Conservation (phyloP, 2,888 invertebrate species). For the Ochlodes sylvanus region DNA sequence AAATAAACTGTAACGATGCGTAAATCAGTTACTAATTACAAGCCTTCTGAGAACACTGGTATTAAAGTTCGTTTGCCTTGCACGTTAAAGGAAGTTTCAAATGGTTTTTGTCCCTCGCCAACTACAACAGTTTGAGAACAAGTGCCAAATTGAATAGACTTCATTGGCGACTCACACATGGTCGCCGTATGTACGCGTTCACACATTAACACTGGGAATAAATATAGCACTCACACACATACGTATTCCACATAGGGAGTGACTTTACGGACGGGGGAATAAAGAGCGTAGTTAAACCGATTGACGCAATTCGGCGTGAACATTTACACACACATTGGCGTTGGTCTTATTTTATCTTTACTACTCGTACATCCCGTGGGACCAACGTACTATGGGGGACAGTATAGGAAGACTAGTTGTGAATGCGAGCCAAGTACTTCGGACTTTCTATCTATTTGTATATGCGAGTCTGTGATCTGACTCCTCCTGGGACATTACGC, state of each 20-base stretch:
- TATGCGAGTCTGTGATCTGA: slow-evolving; percentile 53
- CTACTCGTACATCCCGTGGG: slow-evolving; percentile 78
- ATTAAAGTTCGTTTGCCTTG: background rate
- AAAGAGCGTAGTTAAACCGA: slow-evolving; percentile 69
- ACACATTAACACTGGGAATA: slow-evolving; percentile 70
- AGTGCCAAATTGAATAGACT: slow-evolving; percentile 70
- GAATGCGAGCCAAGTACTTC: slow-evolving; percentile 69
- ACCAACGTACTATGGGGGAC: slow-evolving; percentile 69
- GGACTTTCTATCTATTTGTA: slow-evolving; percentile 58
- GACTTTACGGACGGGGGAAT: slow-evolving; percentile 70
- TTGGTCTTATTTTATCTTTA: slow-evolving; percentile 75
- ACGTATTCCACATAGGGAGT: slow-evolving; percentile 56
- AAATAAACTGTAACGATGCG: slow-evolving; percentile 29
- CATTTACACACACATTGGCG: slow-evolving; percentile 66
- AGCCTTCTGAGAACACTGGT: slow-evolving; percentile 14
- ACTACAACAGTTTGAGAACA: slow-evolving; percentile 64
- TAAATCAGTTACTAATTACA: slow-evolving; percentile 28
- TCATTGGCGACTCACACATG: slow-evolving; percentile 82
- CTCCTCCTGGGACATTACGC: slow-evolving; percentile 55
- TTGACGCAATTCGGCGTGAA: slow-evolving; percentile 76
- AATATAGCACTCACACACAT: slow-evolving; percentile 78
- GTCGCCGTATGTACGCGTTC: slow-evolving; percentile 67
- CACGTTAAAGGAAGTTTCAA: background rate
- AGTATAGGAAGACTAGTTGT: slow-evolving; percentile 69
- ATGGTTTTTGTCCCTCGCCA: background rate